These are phyloP conservation scores for Euleptes europaea DNA, from an alignment of 2,113 vertebrate species.

Conservation along the genomic window DNA sequence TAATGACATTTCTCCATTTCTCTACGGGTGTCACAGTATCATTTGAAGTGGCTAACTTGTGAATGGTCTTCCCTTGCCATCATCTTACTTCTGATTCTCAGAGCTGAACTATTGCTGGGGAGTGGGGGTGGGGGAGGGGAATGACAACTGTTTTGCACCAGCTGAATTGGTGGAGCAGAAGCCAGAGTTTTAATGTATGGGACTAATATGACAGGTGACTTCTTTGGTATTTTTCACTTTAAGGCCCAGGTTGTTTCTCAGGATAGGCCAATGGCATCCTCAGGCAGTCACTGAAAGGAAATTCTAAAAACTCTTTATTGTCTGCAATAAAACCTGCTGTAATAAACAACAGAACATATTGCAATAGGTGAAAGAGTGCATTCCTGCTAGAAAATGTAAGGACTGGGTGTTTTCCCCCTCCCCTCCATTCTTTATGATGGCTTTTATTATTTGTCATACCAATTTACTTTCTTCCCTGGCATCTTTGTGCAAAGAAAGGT, in stretches of 20 bases:
- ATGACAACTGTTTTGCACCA: neutral
- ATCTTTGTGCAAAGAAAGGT: neutral
- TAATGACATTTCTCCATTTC: neutral
- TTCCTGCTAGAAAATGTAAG: neutral
- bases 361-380: neutral
- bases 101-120: neutral
- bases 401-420: neutral
- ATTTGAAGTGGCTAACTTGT: neutral
- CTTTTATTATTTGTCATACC: neutral
- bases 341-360: neutral
- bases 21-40: neutral
- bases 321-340: fast-evolving
- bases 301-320: neutral
- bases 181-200: neutral
- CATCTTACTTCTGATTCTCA: neutral
- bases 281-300: fast-evolving
- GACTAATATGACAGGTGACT: too few species aligned
- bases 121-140: too few species aligned
- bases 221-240: too few species aligned
- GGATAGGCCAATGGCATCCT: neutral
- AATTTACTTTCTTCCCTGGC: neutral
- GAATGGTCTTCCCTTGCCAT: neutral
- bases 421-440: neutral
- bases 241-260: neutral
- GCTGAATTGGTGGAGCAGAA: neutral